phyloP scores from a whole-genome alignment of 2,797 vertebrate species.

The Netta rufina region DNA sequence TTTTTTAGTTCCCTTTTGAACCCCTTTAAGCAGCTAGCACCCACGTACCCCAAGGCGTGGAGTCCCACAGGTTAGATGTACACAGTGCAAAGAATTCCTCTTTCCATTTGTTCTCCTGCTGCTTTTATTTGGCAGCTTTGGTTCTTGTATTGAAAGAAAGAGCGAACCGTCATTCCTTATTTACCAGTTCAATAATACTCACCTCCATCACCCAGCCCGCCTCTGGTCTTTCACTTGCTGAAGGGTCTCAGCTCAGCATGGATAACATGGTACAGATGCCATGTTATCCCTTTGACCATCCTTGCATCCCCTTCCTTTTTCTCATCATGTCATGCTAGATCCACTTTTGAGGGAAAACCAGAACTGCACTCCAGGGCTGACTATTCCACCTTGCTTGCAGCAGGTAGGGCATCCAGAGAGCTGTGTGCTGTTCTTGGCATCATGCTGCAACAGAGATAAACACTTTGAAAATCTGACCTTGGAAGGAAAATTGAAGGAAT shows the following conservation, averaged over 20 bases:
- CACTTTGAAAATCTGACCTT: neutral
- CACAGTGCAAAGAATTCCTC: neutral
- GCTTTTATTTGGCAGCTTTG: conserved; percentile 6
- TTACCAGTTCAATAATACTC: neutral
- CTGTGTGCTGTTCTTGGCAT: accelerated
- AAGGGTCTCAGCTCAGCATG: neutral
- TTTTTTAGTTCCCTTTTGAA: neutral
- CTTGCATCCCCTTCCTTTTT: neutral
- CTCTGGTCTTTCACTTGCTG: neutral
- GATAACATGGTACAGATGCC: neutral
- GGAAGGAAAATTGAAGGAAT: neutral
- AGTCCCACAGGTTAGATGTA: neutral
- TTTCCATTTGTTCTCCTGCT: conserved; percentile 4
- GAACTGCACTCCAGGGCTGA: neutral
- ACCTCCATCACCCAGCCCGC: neutral
- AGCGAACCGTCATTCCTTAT: neutral
- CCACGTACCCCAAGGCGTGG: neutral
- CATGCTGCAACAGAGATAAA: neutral
- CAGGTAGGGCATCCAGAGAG: neutral
- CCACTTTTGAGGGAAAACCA: neutral
- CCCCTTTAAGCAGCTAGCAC: neutral
- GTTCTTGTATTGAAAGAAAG: neutral
- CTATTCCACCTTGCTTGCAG: neutral
- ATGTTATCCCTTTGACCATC: neutral
- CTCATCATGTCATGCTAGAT: neutral